Percentiles rank a stretch among this genome's conserved stretches.
These are phyloP conservation scores for Scaptomyza parva DNA, from an alignment of 2,888 invertebrate species.

Conservation along the genomic window DNA sequence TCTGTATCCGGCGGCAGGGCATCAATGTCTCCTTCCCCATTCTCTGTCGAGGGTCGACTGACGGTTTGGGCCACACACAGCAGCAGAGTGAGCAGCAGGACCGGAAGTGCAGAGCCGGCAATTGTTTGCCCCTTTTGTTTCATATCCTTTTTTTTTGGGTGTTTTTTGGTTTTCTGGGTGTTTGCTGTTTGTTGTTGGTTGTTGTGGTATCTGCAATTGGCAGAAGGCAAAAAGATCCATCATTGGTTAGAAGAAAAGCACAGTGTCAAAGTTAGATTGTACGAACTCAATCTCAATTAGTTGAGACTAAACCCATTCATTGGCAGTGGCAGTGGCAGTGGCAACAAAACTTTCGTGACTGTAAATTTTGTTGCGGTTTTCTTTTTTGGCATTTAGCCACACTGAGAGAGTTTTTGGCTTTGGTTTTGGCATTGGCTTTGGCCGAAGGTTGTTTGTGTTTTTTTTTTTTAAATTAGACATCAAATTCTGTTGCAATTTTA, in stretches of 20 bases:
- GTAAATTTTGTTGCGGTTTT: constrained; percentile 71
- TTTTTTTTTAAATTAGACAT: constrained; percentile 69
- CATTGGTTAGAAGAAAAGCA: constrained; percentile 46
- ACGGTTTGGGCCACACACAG: constrained; percentile 43
- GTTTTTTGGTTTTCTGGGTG: constrained; percentile 26
- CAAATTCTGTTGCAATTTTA: constrained; percentile 70
- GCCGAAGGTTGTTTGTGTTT: constrained; percentile 53
- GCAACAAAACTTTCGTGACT: constrained; percentile 62
- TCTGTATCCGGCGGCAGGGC: constrained; percentile 64
- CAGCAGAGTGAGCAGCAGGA: constrained; percentile 50
- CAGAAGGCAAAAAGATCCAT: constrained; percentile 41
- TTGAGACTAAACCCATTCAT: constrained; percentile 24
- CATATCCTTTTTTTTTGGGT: constrained; percentile 49
- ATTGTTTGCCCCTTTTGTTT: constrained; percentile 46
- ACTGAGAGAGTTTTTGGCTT: background rate
- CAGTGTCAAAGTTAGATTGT: constrained; percentile 50
- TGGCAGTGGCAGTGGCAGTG: background rate
- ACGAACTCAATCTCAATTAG: constrained; percentile 72
- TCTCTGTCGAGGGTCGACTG: constrained; percentile 40
- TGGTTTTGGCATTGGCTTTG: constrained; percentile 41
- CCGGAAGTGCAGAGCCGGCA: constrained; percentile 55
- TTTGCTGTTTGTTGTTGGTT: constrained; percentile 6
- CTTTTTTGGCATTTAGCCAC: constrained; percentile 15
- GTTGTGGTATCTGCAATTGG: constrained; percentile 55
- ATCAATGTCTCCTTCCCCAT: constrained; percentile 46